phyloP scores from a whole-genome alignment of 2,888 invertebrate species.

The Pteria penguin region DNA sequence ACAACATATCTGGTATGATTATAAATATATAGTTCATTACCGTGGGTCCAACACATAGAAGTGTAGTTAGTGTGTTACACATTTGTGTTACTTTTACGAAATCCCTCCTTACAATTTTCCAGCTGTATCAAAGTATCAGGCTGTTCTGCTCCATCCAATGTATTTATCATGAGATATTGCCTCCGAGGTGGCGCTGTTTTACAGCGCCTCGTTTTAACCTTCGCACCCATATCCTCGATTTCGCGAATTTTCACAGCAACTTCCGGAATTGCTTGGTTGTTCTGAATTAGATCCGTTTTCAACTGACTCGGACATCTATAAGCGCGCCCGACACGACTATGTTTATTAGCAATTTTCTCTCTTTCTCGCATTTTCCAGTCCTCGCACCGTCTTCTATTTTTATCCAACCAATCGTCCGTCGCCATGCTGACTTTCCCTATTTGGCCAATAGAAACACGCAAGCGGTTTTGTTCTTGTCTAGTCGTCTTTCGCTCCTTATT shows the following conservation, averaged over 20 bases:
- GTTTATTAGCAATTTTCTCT: not conserved
- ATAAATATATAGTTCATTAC: too few relatives aligned
- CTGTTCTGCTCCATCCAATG: not conserved
- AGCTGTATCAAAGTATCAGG: not conserved
- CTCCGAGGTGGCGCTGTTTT: not conserved
- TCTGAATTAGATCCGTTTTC: not conserved
- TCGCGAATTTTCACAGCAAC: not conserved
- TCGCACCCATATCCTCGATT: too few relatives aligned
- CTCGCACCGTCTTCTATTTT: not conserved
- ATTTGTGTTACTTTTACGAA: too few relatives aligned
- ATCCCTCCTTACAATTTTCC: too few relatives aligned
- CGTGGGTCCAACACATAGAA: too few relatives aligned
- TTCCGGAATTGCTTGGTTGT: not conserved
- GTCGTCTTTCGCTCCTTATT: not conserved
- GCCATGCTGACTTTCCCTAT: not conserved
- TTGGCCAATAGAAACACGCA: not conserved
- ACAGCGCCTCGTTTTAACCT: not conserved
- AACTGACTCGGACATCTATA: not conserved
- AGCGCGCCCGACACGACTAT: not conserved
- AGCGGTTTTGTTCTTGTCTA: not conserved
- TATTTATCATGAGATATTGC: not conserved
- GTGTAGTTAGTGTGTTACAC: too few relatives aligned
- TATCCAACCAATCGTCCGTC: slow-evolving; percentile 8
- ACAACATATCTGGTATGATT: too few relatives aligned
- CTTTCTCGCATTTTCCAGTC: slow-evolving; percentile 22